Percentiles rank a stretch among this genome's conserved stretches.
Evolutionary conservation across 92 coral and sea anemone species (phyloP).

Genomic region (Galaxea fascicularis): DNA sequence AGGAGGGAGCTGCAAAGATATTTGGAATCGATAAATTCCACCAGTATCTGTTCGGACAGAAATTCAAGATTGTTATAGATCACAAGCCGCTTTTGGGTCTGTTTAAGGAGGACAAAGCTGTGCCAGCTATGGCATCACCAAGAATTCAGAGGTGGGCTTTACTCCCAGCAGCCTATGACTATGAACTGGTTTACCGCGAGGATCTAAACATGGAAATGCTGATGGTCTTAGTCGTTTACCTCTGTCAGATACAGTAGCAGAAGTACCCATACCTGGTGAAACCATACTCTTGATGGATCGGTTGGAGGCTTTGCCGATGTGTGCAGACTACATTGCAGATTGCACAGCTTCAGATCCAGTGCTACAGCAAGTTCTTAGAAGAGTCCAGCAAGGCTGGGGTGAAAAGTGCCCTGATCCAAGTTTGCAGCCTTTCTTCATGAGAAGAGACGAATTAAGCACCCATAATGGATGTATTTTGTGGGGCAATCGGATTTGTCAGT

Average conservation of each 20-base stretch:
- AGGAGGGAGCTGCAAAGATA: slow-evolving; percentile 46
- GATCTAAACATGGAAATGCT: slow-evolving; percentile 40
- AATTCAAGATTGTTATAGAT: slow-evolving; percentile 34
- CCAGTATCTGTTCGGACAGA: slow-evolving; percentile 49
- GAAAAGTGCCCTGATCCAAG: slow-evolving; percentile 21
- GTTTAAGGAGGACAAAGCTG: slow-evolving; percentile 24
- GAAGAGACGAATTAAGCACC: slow-evolving; percentile 3
- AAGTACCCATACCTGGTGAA: slow-evolving; percentile 23
- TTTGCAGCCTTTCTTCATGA: slow-evolving; percentile 9
- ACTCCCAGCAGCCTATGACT: slow-evolving; percentile 35
- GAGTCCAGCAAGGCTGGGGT: slow-evolving; percentile 17
- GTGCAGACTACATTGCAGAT: slow-evolving; percentile 20
- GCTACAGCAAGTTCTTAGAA: slow-evolving; percentile 21
- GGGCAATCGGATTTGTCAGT: background rate
- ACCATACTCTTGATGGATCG: slow-evolving; percentile 16
- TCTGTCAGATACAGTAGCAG: background rate
- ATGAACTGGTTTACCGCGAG: slow-evolving; percentile 19
- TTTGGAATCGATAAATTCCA: slow-evolving; percentile 55
- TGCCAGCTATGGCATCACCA: slow-evolving; percentile 40
- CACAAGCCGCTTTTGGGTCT: slow-evolving; percentile 58
- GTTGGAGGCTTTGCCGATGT: slow-evolving; percentile 9
- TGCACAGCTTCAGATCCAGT: slow-evolving; percentile 40
- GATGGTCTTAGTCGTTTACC: slow-evolving; percentile 53
- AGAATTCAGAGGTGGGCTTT: slow-evolving; percentile 56
- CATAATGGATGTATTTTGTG: slow-evolving; percentile 20